These are phyloP conservation scores for Nycticebus coucang DNA, from an alignment of 2,113 vertebrate species.

Conservation along the genomic window DNA sequence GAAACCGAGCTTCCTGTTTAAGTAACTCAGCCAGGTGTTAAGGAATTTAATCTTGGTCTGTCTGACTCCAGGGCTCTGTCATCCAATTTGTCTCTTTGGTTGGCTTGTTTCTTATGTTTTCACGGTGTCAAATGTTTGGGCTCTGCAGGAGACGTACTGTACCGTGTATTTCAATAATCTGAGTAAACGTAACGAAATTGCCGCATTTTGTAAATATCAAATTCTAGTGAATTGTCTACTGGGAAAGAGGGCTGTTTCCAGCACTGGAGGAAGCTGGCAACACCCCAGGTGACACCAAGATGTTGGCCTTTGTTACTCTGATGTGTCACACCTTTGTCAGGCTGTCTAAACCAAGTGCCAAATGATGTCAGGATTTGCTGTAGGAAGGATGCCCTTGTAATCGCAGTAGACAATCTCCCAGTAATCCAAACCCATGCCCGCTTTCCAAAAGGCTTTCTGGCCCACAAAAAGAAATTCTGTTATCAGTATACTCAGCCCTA, in stretches of 20 bases:
- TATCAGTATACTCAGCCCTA: no score
- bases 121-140: not conserved
- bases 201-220: not conserved
- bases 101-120: not conserved
- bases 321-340: not conserved
- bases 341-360: not conserved
- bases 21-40: not conserved
- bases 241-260: not conserved
- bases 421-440: not conserved
- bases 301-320: not conserved
- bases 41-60: not conserved
- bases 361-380: not conserved
- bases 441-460: not conserved
- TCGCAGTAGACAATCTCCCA: not conserved
- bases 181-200: not conserved
- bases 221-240: not conserved
- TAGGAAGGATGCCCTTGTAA: not conserved
- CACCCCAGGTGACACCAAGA: not conserved
- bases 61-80: not conserved
- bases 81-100: not conserved
- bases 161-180: not conserved
- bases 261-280: not conserved
- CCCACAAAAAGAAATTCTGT: not conserved
- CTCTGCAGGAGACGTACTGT: constrained; percentile 32
- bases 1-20: not conserved